These are phyloP conservation scores for Syngnathus acus DNA, from an alignment of 2,797 vertebrate species.

Conservation along the genomic window DNA sequence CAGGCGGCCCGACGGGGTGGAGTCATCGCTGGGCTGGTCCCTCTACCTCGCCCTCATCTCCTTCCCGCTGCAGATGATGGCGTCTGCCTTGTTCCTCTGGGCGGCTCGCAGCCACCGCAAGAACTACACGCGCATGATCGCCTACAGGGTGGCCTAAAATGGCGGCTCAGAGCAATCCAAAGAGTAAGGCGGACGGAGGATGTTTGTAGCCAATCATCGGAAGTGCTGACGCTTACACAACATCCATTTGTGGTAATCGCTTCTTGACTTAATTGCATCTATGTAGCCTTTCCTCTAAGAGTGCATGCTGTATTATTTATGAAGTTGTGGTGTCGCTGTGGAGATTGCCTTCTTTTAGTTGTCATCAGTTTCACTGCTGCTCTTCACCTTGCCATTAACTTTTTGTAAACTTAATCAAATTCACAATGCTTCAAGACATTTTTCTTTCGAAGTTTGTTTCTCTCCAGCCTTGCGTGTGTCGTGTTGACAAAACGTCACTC, in stretches of 20 bases:
- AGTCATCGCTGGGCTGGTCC: slow-evolving; percentile 87
- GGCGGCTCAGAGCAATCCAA: background rate
- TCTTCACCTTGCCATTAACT: slow-evolving; percentile 53
- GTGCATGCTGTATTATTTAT: slow-evolving; percentile 5
- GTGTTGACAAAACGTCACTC: background rate
- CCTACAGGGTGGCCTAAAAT: slow-evolving; percentile 78
- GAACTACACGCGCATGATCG: slow-evolving; percentile 86
- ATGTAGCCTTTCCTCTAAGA: background rate
- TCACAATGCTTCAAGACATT: background rate
- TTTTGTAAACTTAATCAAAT: background rate
- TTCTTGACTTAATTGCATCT: slow-evolving; percentile 1
- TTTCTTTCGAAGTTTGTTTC: background rate
- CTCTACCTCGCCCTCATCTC: slow-evolving; percentile 93
- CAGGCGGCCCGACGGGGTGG: slow-evolving; percentile 59
- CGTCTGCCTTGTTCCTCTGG: slow-evolving; percentile 92
- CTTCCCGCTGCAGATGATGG: slow-evolving; percentile 92
- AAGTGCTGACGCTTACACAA: slow-evolving; percentile 22
- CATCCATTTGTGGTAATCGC: slow-evolving; percentile 14
- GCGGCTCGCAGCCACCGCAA: slow-evolving; percentile 87
- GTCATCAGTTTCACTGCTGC: slow-evolving; percentile 45
- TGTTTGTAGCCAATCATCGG: slow-evolving; percentile 29
- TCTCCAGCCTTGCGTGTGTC: background rate
- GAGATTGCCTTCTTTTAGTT: slow-evolving; percentile 38
- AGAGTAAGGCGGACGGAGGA: background rate
- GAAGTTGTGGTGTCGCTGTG: slow-evolving; percentile 11